phyloP scores from a whole-genome alignment of 2,797 vertebrate species.

The Acestrorhynchus altus region DNA sequence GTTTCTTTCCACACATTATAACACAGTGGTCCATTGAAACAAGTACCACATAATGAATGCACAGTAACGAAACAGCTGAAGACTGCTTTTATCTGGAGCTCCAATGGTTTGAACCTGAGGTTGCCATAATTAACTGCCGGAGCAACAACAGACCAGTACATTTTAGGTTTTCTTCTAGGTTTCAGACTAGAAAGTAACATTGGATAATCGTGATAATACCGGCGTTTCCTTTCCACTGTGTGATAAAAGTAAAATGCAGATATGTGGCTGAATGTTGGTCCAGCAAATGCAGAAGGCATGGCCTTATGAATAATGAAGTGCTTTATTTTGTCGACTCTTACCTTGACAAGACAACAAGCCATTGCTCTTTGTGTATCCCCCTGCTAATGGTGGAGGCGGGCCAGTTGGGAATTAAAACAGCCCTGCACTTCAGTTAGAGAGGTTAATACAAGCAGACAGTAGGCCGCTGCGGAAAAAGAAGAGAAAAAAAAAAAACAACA shows the following conservation, averaged over 20 bases:
- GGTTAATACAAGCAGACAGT: conserved; percentile 34
- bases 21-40: too few relatives aligned
- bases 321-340: conserved; percentile 16
- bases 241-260: neutral
- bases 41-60: too few relatives aligned
- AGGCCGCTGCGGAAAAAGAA: neutral
- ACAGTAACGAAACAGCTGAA: too few relatives aligned
- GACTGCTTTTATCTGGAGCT: too few relatives aligned
- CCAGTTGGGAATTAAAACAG: conserved; percentile 38
- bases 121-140: too few relatives aligned
- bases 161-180: neutral
- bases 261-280: neutral
- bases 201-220: neutral
- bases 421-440: conserved; percentile 31
- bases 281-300: neutral
- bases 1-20: too few relatives aligned
- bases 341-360: neutral
- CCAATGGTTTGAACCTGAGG: too few relatives aligned
- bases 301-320: conserved; percentile 7
- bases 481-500: neutral
- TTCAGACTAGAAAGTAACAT: neutral
- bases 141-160: too few relatives aligned
- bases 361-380: conserved; percentile 7
- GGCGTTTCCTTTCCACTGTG: neutral
- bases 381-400: conserved; percentile 1